Evolutionary conservation across 2,888 invertebrate species (phyloP), one percentile per base, ranked within the genome.

Genomic region (Balanococcus diminutus): DNA sequence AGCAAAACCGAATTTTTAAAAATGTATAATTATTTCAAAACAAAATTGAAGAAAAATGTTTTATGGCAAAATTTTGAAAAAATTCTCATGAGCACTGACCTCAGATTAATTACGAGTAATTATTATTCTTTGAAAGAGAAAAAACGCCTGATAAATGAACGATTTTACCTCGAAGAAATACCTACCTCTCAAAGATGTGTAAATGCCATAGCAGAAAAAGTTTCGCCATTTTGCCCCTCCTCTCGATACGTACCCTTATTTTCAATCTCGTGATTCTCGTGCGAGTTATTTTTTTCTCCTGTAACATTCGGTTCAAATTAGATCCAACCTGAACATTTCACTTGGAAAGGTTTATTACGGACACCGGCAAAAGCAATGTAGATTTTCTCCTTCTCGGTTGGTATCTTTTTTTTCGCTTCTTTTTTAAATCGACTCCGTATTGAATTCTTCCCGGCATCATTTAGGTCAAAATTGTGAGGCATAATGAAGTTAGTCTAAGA

Each of bases 221-320:
- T 56, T 56, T 56, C 11, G 22, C n/a, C 16, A 8, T 31, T 72
- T 4, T 56, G 6, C 14, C 8, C 14, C 11, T 5, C 31, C 42
- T 14, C 1, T 16, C 0, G 16, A 11, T 42, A 3, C 14, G 42
- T 42, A 42, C 42, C 42, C 14, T 42, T n/a, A n/a, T n/a, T 36
- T 42, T 42, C 42, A 42, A 42, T 31, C 31, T 31, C 72, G 31
- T 28, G 31, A 42, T 14, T 31, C 31, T 31, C 72, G 31, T 28
- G 31, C 16, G 14, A 72, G 16, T 72, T 56, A 56, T 56, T 72
- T 72, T 72, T 72, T 72, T n/a, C n/a, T n/a, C n/a, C 72, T 72
- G 28, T 31, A 31, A 72, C 72, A 56, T 56, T 72, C 28, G 72
- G 72, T 31, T 72, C 72, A 72, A 72, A 72, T 72, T 72, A 72